Evolutionary conservation across 30 jellyfish, hydroid and myxozoan species (phyloP).

Genomic region (Haliclystus octoradiatus): DNA sequence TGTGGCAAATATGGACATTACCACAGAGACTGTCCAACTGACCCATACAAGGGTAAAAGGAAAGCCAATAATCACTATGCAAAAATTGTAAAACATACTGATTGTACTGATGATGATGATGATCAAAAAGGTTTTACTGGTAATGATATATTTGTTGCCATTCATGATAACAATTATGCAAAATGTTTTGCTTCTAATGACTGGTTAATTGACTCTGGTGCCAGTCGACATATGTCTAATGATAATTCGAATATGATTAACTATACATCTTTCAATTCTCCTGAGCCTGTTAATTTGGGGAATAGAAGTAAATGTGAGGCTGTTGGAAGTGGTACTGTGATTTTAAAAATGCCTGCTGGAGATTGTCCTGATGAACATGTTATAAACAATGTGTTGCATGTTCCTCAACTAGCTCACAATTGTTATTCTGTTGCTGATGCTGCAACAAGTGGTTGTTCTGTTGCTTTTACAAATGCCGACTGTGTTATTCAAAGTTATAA

Average conservation of each 20-base stretch:
- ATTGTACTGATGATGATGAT: conserved; percentile 20
- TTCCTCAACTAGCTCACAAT: conserved; percentile 13
- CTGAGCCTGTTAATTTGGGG: conserved; percentile 27
- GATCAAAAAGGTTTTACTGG: conserved; percentile 2
- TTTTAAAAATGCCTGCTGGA: conserved; percentile 1
- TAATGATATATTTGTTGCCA: conserved; percentile 9
- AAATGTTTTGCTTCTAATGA: conserved; percentile 8
- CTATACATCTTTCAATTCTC: conserved; percentile 8
- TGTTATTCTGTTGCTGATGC: conserved; percentile 24
- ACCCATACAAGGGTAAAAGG: conserved; percentile 1
- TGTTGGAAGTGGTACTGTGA: conserved; percentile 17
- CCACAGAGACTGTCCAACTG: conserved; percentile 26
- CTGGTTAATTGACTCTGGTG: conserved; percentile 30
- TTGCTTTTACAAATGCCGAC: conserved; percentile 4
- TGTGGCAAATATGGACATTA: conserved; percentile 24
- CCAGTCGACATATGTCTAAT: conserved; percentile 20
- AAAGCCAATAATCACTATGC: conserved; percentile 13
- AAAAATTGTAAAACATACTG: too few relatives aligned
- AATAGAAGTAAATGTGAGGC: conserved; percentile 28
- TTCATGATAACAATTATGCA: background rate
- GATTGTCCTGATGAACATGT: conserved; percentile 2
- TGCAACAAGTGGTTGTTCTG: conserved; percentile 11
- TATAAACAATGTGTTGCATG: conserved; percentile 14
- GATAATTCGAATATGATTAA: conserved; percentile 7
- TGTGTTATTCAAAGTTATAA: background rate